Base-by-base conservation (phyloP, 2,888 invertebrate genomes). In the Tenthredo mesomela region DNA sequence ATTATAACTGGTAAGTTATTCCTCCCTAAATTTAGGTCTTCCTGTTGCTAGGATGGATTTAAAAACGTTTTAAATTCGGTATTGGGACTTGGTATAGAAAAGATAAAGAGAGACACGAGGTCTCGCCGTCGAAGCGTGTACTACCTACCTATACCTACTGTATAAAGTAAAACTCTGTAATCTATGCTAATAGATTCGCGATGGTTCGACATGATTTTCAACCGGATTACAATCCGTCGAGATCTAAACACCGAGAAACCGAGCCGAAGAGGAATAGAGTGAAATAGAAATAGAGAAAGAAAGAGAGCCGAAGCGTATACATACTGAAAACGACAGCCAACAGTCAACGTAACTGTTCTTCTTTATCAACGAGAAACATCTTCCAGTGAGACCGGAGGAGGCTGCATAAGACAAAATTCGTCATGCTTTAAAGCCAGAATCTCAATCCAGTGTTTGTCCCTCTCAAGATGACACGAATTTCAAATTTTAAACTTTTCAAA, bases 111-210 rank as follows among this genome's bases (percentile, higher is more conserved):
- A n/a, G 18, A 7, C 10, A 54, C 50, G 50, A 29, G 21, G 77
- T 29, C 77, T 77, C 33, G 61, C 54, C 58, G 6, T 33, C 58
- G 12, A 21, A n/a, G 61, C 61, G 58, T 1, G 58, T 80, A 29
- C n/a, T 75, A 40, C 29, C 29, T 33, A 33, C 29, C 50, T 50
- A 25, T 33, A 33, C 29, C 50, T 50, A 25, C 29, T 58, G 33
- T 58, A 80, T 80, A 37, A 58, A 58, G 80, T 37, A 80, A 61
- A 58, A 40, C 61, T 78, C 58, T 29, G 80, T 80, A 80, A 80
- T 61, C 80, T 80, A 80, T 80, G 80, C 61, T 80, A 80, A 80
- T 80, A 61, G 80, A 80, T 80, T 80, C 80, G 80, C 80, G 80
- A 80, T 80, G 80, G 50, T 80, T 80, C 37, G 61, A 80, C 50